These are phyloP conservation scores for Saturnia pavonia DNA, from an alignment of 2,888 invertebrate species.

Conservation along the genomic window DNA sequence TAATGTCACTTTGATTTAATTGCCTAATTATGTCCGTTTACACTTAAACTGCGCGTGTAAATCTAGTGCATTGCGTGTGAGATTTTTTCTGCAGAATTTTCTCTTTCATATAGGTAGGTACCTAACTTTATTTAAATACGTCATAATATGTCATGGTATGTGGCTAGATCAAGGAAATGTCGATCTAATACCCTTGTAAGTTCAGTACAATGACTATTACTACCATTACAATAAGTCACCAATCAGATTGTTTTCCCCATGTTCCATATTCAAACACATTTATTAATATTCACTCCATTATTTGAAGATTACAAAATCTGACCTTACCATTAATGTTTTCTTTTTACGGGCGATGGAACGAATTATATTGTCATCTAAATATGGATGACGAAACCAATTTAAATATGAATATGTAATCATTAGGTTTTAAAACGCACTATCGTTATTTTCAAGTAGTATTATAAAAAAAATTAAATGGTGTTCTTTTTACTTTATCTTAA, in stretches of 20 bases:
- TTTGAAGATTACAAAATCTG: neutral
- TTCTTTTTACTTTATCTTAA: no score
- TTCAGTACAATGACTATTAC: neutral
- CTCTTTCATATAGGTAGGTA: no score
- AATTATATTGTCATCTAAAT: neutral
- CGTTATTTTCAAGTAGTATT: neutral
- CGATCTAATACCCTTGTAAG: no score
- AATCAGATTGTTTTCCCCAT: neutral
- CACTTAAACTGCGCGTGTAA: no score
- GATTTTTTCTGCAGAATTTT: no score
- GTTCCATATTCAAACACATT: neutral
- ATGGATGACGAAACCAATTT: neutral
- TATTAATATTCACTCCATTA: conserved; percentile 4
- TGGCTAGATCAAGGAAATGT: neutral
- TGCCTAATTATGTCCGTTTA: no score
- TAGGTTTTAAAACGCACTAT: neutral
- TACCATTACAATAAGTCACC: neutral
- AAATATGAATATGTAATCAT: neutral
- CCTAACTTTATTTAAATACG: no score
- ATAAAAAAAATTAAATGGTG: neutral
- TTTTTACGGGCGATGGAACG: neutral
- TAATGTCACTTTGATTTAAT: no score
- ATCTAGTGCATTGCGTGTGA: no score
- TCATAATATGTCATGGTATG: no score
- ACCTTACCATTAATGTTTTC: neutral